A percentile compares a stretch with the other conserved stretches of the same genome.
phyloP scores from a whole-genome alignment of 2,888 invertebrate species.

The Liopterus haemorrhoidalis region DNA sequence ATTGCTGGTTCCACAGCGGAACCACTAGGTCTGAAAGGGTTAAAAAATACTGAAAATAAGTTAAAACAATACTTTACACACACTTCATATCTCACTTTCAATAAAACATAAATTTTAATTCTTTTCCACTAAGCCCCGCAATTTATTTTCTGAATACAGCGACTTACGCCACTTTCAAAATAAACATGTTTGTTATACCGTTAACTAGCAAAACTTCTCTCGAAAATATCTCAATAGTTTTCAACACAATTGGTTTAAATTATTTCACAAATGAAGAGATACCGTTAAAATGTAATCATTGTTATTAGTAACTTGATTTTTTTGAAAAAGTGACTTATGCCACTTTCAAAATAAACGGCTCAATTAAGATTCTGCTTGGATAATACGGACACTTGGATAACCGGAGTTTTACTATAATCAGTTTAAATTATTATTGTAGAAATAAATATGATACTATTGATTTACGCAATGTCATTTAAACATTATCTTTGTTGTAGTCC shows the following conservation, averaged over 20 bases:
- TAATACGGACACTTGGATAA: neutral
- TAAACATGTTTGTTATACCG: neutral
- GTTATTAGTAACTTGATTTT: neutral
- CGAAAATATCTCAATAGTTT: neutral
- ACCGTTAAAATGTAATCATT: neutral
- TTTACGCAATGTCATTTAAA: too few species aligned
- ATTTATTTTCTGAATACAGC: neutral
- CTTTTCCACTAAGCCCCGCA: neutral
- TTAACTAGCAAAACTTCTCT: neutral
- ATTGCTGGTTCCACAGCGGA: neutral
- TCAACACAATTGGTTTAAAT: slow-evolving; percentile 1
- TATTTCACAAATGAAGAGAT: neutral
- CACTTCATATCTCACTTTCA: neutral
- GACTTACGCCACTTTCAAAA: slow-evolving; percentile 1
- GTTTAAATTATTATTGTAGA: too few species aligned
- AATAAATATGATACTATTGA: too few species aligned
- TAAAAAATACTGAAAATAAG: slow-evolving; percentile 1
- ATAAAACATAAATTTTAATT: slow-evolving; percentile 1
- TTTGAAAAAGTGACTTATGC: slow-evolving; percentile 1
- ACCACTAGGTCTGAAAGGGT: neutral
- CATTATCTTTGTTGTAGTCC: too few species aligned
- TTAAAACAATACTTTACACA: neutral
- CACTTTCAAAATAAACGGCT: slow-evolving; percentile 1
- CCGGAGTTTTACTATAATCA: too few species aligned
- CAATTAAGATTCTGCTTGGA: neutral